These are phyloP conservation scores for Parnassius apollo DNA, from an alignment of 2,888 invertebrate genomes.

Conservation along the genomic window DNA sequence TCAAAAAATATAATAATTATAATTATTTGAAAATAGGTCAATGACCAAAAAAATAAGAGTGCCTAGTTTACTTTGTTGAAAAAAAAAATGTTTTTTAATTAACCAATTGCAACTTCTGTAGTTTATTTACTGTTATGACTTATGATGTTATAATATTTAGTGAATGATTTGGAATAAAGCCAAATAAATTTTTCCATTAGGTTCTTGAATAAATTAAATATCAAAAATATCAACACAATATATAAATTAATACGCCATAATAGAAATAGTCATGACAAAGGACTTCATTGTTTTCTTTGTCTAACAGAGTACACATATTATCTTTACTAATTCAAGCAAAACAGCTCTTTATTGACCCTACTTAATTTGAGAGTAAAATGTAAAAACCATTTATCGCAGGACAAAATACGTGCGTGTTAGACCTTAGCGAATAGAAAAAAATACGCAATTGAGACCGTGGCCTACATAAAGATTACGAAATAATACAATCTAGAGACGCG, in stretches of 20 bases:
- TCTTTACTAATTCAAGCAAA: slow-evolving; percentile 13
- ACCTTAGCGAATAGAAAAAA: slow-evolving; percentile 50
- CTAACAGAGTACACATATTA: slow-evolving; percentile 26
- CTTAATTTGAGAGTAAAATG: slow-evolving; percentile 19
- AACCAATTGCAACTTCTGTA: background rate
- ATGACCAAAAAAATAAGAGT: too few species aligned
- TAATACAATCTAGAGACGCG: slow-evolving; percentile 66
- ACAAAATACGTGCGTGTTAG: slow-evolving; percentile 33
- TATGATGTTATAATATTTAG: slow-evolving; percentile 22
- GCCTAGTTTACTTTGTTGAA: too few species aligned
- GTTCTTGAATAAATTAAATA: slow-evolving; percentile 15
- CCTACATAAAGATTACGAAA: slow-evolving; percentile 77
- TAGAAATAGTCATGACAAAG: slow-evolving; percentile 32
- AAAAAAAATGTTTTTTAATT: too few species aligned
- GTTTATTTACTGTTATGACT: slow-evolving; percentile 21
- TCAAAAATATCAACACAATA: background rate
- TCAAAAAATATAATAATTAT: too few species aligned
- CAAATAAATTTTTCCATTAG: slow-evolving; percentile 20
- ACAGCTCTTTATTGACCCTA: slow-evolving; percentile 17
- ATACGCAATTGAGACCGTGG: slow-evolving; percentile 75
- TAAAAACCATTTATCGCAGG: slow-evolving; percentile 34
- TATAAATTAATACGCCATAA: slow-evolving; percentile 5
- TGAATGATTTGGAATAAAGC: slow-evolving; percentile 20
- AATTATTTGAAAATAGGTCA: too few species aligned
- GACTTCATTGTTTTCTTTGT: slow-evolving; percentile 22